A percentile compares a stretch with the other conserved stretches of the same genome.
These are phyloP conservation scores for Tricholaema leucomelas DNA, from an alignment of 2,113 vertebrate species.

Conservation along the genomic window DNA sequence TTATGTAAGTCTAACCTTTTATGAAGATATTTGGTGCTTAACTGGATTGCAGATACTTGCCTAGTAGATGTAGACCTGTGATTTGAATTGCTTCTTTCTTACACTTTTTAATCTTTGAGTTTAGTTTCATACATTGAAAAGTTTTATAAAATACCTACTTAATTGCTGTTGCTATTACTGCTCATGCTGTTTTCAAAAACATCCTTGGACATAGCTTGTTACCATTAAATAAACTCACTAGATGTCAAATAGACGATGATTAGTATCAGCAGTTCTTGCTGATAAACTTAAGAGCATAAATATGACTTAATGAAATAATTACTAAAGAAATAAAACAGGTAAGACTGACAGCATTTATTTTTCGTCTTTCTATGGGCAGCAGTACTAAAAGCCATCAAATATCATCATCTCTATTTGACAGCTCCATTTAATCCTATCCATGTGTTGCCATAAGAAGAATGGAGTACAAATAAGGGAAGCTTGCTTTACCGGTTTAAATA, in stretches of 20 bases:
- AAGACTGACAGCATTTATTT: conserved; percentile 66
- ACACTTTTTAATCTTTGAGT: conserved; percentile 21
- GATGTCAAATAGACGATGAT: background rate
- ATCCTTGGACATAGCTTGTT: conserved; percentile 28
- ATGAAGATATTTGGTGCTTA: background rate
- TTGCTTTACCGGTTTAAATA: conserved; percentile 45
- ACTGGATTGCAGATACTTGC: background rate
- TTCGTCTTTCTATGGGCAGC: conserved; percentile 44
- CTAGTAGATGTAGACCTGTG: background rate
- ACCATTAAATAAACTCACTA: conserved; percentile 15
- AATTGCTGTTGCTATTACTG: conserved; percentile 9
- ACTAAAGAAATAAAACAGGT: conserved; percentile 45
- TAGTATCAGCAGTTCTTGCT: conserved; percentile 28
- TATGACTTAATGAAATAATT: conserved; percentile 62
- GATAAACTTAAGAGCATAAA: conserved; percentile 44
- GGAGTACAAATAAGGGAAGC: conserved; percentile 44
- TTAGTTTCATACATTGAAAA: background rate
- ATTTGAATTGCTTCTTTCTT: background rate
- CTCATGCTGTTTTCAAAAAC: conserved; percentile 33
- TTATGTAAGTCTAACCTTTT: background rate
- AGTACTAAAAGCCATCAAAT: conserved; percentile 70
- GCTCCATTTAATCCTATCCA: conserved; percentile 55
- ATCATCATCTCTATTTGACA: conserved; percentile 53
- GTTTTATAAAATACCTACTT: conserved; percentile 23
- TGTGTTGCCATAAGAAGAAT: conserved; percentile 41